Evolutionary conservation across 2,113 vertebrate species (phyloP).

Genomic region (Hydropotes inermis): DNA sequence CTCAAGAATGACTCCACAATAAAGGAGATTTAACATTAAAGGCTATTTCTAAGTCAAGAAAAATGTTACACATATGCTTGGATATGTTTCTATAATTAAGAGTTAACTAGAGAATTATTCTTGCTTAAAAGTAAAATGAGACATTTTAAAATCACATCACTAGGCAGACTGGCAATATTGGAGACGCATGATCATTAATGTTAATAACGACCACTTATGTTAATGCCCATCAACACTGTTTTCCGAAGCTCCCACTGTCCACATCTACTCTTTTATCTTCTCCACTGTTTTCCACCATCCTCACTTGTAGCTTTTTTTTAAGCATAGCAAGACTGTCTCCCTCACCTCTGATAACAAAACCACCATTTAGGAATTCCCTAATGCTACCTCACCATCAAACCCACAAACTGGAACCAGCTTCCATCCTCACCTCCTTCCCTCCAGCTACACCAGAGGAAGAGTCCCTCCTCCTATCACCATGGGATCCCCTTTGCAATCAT

Average conservation of each 20-base stretch:
- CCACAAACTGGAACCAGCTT: not conserved
- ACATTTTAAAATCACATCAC: not conserved
- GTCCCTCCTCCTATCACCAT: not conserved
- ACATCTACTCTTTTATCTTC: not conserved
- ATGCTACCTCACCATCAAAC: not conserved
- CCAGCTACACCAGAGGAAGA: not conserved
- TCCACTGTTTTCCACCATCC: not conserved
- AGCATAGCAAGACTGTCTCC: not conserved
- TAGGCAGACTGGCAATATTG: not conserved
- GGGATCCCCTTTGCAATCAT: not conserved
- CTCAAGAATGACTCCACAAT: not conserved
- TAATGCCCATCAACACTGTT: not conserved
- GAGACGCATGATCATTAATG: not conserved
- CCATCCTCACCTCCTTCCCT: not conserved
- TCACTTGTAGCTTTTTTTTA: not conserved
- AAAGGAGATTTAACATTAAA: not conserved
- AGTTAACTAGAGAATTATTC: not conserved
- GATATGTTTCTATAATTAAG: not conserved
- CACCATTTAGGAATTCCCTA: not conserved
- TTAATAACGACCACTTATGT: not conserved
- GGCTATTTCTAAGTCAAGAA: not conserved
- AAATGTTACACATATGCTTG: not conserved
- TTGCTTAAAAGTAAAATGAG: slow-evolving; percentile 25
- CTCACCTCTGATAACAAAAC: not conserved
- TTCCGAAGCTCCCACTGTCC: not conserved